A percentile compares a stretch with the other conserved stretches of the same genome.
Evolutionary conservation across 2,113 vertebrate genomes (phyloP).

Genomic region (Ardeotis arabs): DNA sequence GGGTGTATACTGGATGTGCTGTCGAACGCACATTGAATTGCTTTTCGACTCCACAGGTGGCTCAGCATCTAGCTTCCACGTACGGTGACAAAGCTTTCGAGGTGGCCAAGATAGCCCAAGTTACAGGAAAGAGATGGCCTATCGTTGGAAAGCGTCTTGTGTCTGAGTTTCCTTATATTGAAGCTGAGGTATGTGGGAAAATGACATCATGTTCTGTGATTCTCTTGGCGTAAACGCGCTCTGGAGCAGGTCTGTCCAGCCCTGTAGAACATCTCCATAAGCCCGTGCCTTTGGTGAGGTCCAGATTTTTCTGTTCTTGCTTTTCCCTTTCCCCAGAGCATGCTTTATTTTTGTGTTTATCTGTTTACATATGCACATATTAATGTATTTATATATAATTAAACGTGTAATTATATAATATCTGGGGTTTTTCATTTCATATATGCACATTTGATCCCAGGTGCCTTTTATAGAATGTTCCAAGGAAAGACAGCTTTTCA

Average conservation of each 20-base stretch:
- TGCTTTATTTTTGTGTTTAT: not conserved
- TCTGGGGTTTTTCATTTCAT: rapidly evolving
- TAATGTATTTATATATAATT: not conserved
- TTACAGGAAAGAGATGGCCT: conserved; percentile 93
- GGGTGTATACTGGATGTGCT: not conserved
- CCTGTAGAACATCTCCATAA: not conserved
- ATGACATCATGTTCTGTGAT: rapidly evolving
- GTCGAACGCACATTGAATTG: not conserved
- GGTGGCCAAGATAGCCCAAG: conserved; percentile 86
- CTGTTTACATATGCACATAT: rapidly evolving
- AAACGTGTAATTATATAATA: not conserved
- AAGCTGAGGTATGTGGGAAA: conserved; percentile 86
- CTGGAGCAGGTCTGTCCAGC: rapidly evolving
- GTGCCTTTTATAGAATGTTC: rapidly evolving
- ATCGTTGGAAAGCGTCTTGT: conserved; percentile 94
- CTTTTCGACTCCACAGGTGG: conserved; percentile 78
- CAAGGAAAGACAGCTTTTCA: not conserved
- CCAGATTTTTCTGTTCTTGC: not conserved
- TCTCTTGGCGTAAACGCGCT: not conserved
- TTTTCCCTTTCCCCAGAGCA: not conserved
- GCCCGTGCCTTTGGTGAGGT: not conserved
- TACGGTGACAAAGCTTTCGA: conserved; percentile 87
- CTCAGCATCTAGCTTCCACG: conserved; percentile 84
- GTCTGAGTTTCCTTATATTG: conserved; percentile 97
- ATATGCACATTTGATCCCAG: rapidly evolving